phyloP scores from a whole-genome alignment of 2,113 vertebrate genomes.

The Hyaena hyaena region DNA sequence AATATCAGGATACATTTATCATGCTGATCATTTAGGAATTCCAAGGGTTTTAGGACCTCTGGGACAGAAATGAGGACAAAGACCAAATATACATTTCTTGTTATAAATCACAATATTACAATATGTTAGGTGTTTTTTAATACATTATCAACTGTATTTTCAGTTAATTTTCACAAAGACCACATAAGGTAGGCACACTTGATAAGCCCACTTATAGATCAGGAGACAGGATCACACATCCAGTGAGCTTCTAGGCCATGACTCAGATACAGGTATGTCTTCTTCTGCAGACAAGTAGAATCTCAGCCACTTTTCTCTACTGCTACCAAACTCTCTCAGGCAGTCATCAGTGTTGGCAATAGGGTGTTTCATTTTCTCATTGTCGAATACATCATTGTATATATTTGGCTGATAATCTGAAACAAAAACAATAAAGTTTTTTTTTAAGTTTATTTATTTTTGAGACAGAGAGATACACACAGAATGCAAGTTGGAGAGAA shows the following conservation, averaged over 20 bases:
- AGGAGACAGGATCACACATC: background rate
- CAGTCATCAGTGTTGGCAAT: background rate
- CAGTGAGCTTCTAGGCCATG: background rate
- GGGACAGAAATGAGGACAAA: background rate
- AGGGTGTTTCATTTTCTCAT: background rate
- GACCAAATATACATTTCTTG: background rate
- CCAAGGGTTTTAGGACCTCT: background rate
- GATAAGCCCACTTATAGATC: background rate
- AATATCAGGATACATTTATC: background rate
- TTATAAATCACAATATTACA: background rate
- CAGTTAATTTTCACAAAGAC: background rate
- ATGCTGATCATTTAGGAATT: background rate
- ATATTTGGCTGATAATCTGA: background rate
- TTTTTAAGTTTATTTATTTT: too few species aligned
- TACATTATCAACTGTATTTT: background rate
- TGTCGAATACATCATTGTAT: background rate
- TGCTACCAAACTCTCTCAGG: background rate
- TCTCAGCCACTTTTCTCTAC: background rate
- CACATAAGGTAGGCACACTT: background rate
- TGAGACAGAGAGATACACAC: too few species aligned
- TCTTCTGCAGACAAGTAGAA: background rate
- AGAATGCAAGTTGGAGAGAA: too few species aligned
- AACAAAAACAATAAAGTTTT: background rate
- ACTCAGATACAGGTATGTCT: too few species aligned
- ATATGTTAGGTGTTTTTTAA: too few species aligned